Percentiles rank a stretch among this genome's conserved stretches.
Conservation (phyloP, 1,140 invertebrate genomes). For the Heliothis virescens region DNA sequence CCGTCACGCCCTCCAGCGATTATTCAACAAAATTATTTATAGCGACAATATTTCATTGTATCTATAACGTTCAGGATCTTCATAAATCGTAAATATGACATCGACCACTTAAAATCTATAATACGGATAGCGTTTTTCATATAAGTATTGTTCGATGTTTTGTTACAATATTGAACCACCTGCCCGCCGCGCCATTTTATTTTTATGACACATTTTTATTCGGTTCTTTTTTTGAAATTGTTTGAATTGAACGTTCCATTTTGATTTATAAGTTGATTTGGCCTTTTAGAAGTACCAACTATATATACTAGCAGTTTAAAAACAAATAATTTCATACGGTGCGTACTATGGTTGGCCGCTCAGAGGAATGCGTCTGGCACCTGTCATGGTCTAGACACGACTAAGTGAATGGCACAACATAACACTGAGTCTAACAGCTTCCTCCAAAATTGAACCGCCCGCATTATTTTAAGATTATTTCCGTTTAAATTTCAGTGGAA, state of each 20-base stretch:
- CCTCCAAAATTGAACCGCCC: no score
- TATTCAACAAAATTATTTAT: slow-evolving; percentile 49
- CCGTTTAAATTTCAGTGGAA: no score
- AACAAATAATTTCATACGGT: no score
- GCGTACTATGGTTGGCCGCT: no score
- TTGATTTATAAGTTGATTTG: background rate
- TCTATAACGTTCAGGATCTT: slow-evolving; percentile 43
- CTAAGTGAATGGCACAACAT: no score
- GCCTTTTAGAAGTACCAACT: no score
- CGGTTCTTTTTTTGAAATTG: slow-evolving; percentile 4
- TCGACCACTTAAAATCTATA: slow-evolving; percentile 51
- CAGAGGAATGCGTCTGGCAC: no score
- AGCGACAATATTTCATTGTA: slow-evolving; percentile 48
- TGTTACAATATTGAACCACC: slow-evolving; percentile 45
- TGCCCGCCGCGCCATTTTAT: slow-evolving; percentile 44
- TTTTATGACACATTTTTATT: slow-evolving; percentile 35
- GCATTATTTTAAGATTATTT: no score
- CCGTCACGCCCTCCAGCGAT: slow-evolving; percentile 32
- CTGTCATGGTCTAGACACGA: no score
- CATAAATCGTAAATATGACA: slow-evolving; percentile 39
- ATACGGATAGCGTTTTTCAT: slow-evolving; percentile 50
- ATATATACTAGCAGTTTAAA: no score
- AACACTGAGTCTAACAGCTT: no score
- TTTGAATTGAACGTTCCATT: no score
- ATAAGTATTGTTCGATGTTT: slow-evolving; percentile 35